These are phyloP conservation scores for Papilio machaon DNA, from an alignment of 1,140 invertebrate genomes.

Conservation along the genomic window DNA sequence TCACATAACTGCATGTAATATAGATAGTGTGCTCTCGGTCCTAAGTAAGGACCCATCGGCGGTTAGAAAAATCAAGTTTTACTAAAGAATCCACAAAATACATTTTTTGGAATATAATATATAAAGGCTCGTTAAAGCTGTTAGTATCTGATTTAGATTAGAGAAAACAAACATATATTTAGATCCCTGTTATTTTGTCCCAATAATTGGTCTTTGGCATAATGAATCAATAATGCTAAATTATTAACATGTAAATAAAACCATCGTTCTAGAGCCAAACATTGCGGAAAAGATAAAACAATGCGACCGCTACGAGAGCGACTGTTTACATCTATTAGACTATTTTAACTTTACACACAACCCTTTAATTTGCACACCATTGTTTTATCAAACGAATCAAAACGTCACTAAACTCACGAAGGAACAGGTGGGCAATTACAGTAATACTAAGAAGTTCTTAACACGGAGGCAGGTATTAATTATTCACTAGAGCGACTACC, in stretches of 20 bases:
- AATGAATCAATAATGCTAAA: constrained; percentile 66
- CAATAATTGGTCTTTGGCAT: constrained; percentile 79
- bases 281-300: constrained; percentile 47
- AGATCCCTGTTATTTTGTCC: constrained; percentile 77
- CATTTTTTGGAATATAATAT: constrained; percentile 55
- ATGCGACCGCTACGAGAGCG: constrained; percentile 64
- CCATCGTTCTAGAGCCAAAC: constrained; percentile 37
- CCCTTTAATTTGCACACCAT: constrained; percentile 81
- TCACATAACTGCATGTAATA: constrained; percentile 70
- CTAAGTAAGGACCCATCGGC: constrained; percentile 50
- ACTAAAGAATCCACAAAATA: constrained; percentile 72
- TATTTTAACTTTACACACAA: constrained; percentile 82
- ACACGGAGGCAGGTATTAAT: constrained; percentile 61
- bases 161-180: constrained; percentile 70
- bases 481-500: constrained; percentile 71
- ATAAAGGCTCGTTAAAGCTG: constrained; percentile 71
- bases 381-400: constrained; percentile 69
- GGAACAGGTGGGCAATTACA: constrained; percentile 57
- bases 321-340: constrained; percentile 75
- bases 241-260: constrained; percentile 56
- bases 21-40: constrained; percentile 58
- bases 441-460: constrained; percentile 55
- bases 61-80: constrained; percentile 68
- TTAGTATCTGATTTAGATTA: constrained; percentile 63
- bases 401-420: constrained; percentile 54